A percentile compares a stretch with the other conserved stretches of the same genome.
Evolutionary conservation across 2,888 invertebrate species (phyloP).

Genomic region (Caenorhabditis sp.): DNA sequence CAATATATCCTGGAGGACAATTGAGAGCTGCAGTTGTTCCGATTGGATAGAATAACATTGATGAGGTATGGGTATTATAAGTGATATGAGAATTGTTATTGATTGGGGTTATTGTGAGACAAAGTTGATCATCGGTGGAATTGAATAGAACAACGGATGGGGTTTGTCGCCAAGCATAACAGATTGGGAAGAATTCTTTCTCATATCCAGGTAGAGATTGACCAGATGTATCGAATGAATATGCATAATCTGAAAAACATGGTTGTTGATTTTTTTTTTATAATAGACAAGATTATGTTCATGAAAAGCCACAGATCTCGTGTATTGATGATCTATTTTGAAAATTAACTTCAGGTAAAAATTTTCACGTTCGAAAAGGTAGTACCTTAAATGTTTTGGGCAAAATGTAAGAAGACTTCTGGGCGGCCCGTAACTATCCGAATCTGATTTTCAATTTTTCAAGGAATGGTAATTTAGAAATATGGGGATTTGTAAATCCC

Average conservation of each 20-base stretch:
- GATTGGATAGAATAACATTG: conserved; percentile 10
- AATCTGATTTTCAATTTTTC: too few relatives aligned
- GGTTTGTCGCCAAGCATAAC: conserved; percentile 48
- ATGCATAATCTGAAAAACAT: conserved; percentile 33
- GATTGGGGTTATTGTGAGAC: conserved; percentile 15
- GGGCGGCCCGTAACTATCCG: too few relatives aligned
- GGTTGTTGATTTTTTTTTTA: too few relatives aligned
- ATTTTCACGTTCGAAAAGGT: too few relatives aligned
- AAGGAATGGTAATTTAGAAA: too few relatives aligned
- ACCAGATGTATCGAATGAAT: conserved; percentile 37
- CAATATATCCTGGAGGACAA: conserved; percentile 43
- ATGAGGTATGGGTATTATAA: not conserved
- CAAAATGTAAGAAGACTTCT: too few relatives aligned
- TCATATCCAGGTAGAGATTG: conserved; percentile 35
- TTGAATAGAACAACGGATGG: conserved; percentile 35
- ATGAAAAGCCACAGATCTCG: too few relatives aligned
- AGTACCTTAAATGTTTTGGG: too few relatives aligned
- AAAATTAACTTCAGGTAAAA: too few relatives aligned
- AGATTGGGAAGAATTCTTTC: conserved; percentile 42
- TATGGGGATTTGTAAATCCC: too few relatives aligned
- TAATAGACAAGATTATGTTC: too few relatives aligned
- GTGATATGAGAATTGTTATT: not conserved
- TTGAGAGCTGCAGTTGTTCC: conserved; percentile 52
- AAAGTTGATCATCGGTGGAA: conserved; percentile 27
- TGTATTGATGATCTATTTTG: too few relatives aligned